Percentiles rank a stretch among this genome's conserved stretches.
phyloP scores from a whole-genome alignment of 1,140 invertebrate species.

The Drosophila jambulina region DNA sequence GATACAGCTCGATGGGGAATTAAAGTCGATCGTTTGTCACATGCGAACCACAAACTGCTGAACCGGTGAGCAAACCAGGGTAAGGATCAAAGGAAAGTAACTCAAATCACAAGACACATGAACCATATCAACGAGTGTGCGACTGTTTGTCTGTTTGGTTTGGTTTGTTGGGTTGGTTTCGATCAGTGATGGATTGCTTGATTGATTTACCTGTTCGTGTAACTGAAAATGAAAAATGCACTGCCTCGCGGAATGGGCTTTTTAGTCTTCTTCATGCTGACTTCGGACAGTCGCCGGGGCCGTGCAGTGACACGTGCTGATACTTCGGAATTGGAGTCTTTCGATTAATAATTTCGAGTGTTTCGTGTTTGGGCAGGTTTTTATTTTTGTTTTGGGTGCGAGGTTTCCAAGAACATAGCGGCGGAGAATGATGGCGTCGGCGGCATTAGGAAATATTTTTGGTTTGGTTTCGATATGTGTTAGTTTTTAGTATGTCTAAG shows the following conservation, averaged over 20 bases:
- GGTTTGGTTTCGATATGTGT: constrained; percentile 48
- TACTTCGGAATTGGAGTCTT: constrained; percentile 82
- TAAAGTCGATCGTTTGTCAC: constrained; percentile 27
- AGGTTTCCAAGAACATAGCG: constrained; percentile 33
- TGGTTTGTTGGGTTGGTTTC: constrained; percentile 22
- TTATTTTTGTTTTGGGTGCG: constrained; percentile 25
- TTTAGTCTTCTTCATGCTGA: constrained; percentile 93
- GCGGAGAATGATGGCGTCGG: constrained; percentile 53
- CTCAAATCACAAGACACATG: constrained; percentile 52
- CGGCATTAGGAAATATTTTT: constrained; percentile 63
- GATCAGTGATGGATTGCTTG: constrained; percentile 86
- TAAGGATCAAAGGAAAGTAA: constrained; percentile 29
- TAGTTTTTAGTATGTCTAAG: constrained; percentile 56
- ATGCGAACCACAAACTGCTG: constrained; percentile 43
- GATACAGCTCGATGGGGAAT: constrained; percentile 43
- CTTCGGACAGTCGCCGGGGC: constrained; percentile 96
- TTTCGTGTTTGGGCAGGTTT: constrained; percentile 27
- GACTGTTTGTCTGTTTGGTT: constrained; percentile 25
- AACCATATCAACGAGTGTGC: constrained; percentile 33
- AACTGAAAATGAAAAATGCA: constrained; percentile 98
- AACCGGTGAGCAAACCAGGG: constrained; percentile 38
- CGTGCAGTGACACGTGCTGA: constrained; percentile 87
- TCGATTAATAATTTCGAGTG: constrained; percentile 71
- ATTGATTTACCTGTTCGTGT: constrained; percentile 93
- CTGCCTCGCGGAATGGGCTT: constrained; percentile 97